Evolutionary conservation across 2,888 invertebrate genomes (phyloP), one percentile per base, ranked within the genome.

Genomic region (Leptopilina myrica): DNA sequence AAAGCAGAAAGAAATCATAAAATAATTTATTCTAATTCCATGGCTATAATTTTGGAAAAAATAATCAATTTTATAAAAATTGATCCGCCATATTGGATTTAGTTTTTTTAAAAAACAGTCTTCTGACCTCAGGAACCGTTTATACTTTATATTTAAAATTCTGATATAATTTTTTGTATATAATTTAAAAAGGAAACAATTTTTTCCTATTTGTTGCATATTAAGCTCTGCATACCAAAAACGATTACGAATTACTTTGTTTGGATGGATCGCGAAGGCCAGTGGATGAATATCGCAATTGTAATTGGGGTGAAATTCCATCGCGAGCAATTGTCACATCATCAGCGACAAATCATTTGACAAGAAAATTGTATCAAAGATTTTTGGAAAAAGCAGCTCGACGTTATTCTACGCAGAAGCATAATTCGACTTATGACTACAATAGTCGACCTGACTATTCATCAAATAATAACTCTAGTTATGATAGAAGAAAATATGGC

Each of bases 251-350:
- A 90, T 90, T 98, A 78, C 92, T 98, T 1, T 98, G 98, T 89
- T 94, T 93, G 46, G 96, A 97, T 90, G 98, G 97, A 0, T 93
- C 94, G 1, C 94, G 97, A 0, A 93, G 93, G 15, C 92, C 95
- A 0, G 92, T 97, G 12, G 94, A 94, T 0, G 95, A 96, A 76
- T 97, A 95, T 91, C 93, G 93, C 77, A 92, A 92, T 46, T 98
- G 98, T 89, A 95, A 97, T 91, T 98, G 98, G 98, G 98, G 97
- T 7, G 92, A 93, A 69, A 95, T 96, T 12, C 97, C 97, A 0
- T 95, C 97, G 0, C 96, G 97, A 91, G 97, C 97, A 0, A 91
- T 98, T 8, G 96, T 98, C 1, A 96, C 96, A 1, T 96, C 96
- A n/a, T 97, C 97, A 9, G 97, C 96, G 0, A 95, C 95, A 8